Evolutionary conservation across 64 coral and sea anemone genomes (phyloP).

Genomic region (Montipora sp.): DNA sequence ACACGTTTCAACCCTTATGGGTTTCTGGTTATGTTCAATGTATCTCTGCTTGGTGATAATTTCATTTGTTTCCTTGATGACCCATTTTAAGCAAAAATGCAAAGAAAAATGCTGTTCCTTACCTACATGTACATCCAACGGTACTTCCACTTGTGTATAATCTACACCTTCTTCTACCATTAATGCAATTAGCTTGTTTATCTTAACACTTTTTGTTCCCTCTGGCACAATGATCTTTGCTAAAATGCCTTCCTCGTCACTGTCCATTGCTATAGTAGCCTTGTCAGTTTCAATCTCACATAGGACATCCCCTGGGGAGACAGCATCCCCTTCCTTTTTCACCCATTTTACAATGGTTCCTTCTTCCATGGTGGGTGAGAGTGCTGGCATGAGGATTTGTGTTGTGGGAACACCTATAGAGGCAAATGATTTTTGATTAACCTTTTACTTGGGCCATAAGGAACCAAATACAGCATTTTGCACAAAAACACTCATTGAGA

Average conservation of each 20-base stretch:
- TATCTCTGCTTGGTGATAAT: too few relatives aligned
- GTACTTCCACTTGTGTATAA: constrained; percentile 78
- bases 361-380: constrained; percentile 94
- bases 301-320: constrained; percentile 78
- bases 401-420: constrained; percentile 61
- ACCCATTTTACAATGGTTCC: constrained; percentile 89
- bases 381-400: constrained; percentile 87
- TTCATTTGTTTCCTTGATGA: too few relatives aligned
- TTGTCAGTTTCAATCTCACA: constrained; percentile 98
- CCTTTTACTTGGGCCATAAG: too few relatives aligned
- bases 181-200: constrained; percentile 85
- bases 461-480: neutral
- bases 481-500: too few relatives aligned
- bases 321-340: constrained; percentile 78
- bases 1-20: too few relatives aligned
- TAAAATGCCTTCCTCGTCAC: constrained; percentile 85
- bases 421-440: neutral
- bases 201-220: constrained; percentile 76
- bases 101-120: neutral
- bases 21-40: too few relatives aligned
- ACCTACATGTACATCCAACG: constrained; percentile 9
- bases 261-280: constrained; percentile 87
- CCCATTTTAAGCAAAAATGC: neutral
- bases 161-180: constrained; percentile 88
- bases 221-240: constrained; percentile 86